A percentile compares a stretch with the other conserved stretches of the same genome.
Evolutionary conservation across 37 sponge, comb jelly and placozoan genomes (phyloP).

Genomic region (Ianthella basta): DNA sequence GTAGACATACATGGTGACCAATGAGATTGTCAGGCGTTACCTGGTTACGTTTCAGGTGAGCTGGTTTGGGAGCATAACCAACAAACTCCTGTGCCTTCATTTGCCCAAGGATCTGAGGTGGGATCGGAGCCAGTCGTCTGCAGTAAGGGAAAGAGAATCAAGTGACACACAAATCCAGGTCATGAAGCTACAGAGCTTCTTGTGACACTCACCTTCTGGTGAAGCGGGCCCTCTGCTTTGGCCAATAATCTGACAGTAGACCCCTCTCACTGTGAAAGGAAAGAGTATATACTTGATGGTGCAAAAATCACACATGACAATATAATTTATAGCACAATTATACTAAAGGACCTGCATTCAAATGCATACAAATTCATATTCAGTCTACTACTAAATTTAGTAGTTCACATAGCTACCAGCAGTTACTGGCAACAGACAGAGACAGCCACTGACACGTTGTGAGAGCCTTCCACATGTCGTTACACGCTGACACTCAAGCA

Average conservation of each 20-base stretch:
- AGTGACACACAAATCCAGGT: not conserved
- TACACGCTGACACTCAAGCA: too few relatives aligned
- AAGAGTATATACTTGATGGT: too few relatives aligned
- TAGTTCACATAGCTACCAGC: too few relatives aligned
- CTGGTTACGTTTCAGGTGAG: conserved; percentile 68
- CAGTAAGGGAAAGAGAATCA: not conserved
- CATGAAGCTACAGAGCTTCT: not conserved
- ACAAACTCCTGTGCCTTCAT: conserved; percentile 77
- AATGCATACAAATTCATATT: too few relatives aligned
- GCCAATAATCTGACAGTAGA: conserved; percentile 77
- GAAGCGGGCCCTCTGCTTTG: conserved; percentile 49
- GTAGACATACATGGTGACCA: not conserved
- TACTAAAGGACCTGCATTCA: too few relatives aligned
- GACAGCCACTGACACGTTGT: too few relatives aligned
- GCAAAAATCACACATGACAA: too few relatives aligned
- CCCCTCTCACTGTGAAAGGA: conserved; percentile 25
- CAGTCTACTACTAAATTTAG: too few relatives aligned
- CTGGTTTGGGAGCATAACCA: conserved; percentile 79
- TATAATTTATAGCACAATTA: too few relatives aligned
- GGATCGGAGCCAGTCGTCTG: conserved; percentile 57
- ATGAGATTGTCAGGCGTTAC: conserved; percentile 18
- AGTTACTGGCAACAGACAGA: too few relatives aligned
- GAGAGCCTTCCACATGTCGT: too few relatives aligned
- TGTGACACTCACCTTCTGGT: conserved; percentile 49
- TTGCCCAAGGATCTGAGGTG: conserved; percentile 58